A percentile compares a stretch with the other conserved stretches of the same genome.
Conservation (phyloP, 1,140 invertebrate genomes). For the Melanaphis sacchari region DNA sequence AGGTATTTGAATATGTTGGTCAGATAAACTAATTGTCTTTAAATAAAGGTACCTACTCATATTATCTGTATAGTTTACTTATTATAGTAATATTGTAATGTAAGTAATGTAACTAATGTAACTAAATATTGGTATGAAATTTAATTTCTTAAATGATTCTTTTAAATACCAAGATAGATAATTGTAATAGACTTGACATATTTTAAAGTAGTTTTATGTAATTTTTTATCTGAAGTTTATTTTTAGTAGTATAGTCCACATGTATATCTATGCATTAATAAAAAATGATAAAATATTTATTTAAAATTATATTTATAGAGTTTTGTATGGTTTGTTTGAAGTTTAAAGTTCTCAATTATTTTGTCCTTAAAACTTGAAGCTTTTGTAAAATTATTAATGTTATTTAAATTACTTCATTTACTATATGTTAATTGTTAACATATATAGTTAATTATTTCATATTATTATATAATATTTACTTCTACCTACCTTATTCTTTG, state of each 20-base stretch:
- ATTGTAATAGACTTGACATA: background rate
- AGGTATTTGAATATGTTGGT: background rate
- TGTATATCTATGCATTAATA: background rate
- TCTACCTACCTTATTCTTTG: background rate
- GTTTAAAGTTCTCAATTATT: too few species aligned
- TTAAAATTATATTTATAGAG: background rate
- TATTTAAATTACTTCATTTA: too few species aligned
- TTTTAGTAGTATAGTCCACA: background rate
- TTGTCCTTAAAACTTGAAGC: too few species aligned
- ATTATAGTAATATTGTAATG: background rate
- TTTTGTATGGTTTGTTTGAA: background rate
- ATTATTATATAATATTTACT: background rate
- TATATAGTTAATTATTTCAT: background rate
- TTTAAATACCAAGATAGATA: conserved; percentile 4
- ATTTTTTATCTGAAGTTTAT: background rate
- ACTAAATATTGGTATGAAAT: background rate
- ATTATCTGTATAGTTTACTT: background rate
- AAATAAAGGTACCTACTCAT: background rate
- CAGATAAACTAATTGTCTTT: background rate
- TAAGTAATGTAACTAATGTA: background rate
- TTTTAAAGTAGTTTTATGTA: background rate
- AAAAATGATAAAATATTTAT: background rate
- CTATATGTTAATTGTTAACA: background rate
- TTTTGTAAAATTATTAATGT: too few species aligned
- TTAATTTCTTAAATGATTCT: background rate